Base-by-base conservation (phyloP, 2,797 vertebrate species). In the Sebastes iracundus region DNA sequence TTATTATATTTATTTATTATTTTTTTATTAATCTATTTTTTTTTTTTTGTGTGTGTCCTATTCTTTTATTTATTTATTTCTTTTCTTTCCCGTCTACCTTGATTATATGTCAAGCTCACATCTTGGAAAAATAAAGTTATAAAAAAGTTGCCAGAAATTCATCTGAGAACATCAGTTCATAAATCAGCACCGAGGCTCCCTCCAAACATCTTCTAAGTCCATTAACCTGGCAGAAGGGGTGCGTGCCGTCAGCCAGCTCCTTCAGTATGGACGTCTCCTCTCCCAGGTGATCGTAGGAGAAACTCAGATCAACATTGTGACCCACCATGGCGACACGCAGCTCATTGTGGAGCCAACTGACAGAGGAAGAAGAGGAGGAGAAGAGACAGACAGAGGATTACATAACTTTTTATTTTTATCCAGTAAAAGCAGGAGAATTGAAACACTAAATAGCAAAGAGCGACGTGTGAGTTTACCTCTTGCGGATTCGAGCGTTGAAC, bases 311-410 rank as follows among this genome's bases (percentile, higher is more conserved):
- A 8, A 99, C 97, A 0, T 90, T 67, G 88, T 96, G 97, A 73
- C 98, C 98, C 38, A 99, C 95, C 70, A 99, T 80, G 12, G 97
- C 97, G 64, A 99, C 97, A 38, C 94, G 94, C 71, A 99, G 95
- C 75, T 99, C 99, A 86, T 99, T 99, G 82, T 99, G 98, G 81
- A 99, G 97, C 99, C 98, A 99, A 90, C 99, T 99, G 88, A 90
- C 59, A 62, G 10, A 86, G 7, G 46, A 59, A n/a, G 27, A 35
- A 5, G 35, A 38, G 35, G 35, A 65, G 9, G 27, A 7, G 22
- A 18, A 60, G 7, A 13, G 46, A 28, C 14, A 11, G 49, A 46
- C 28, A 20, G 11, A 18, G 8, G n/a, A 22, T 33, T 18, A 72
- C 35, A 13, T 14, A 9, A 59, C 53, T 38, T 2, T 2, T 6